These are phyloP conservation scores for Apaloderma vittatum DNA, from an alignment of 2,113 vertebrate species.

Conservation along the genomic window DNA sequence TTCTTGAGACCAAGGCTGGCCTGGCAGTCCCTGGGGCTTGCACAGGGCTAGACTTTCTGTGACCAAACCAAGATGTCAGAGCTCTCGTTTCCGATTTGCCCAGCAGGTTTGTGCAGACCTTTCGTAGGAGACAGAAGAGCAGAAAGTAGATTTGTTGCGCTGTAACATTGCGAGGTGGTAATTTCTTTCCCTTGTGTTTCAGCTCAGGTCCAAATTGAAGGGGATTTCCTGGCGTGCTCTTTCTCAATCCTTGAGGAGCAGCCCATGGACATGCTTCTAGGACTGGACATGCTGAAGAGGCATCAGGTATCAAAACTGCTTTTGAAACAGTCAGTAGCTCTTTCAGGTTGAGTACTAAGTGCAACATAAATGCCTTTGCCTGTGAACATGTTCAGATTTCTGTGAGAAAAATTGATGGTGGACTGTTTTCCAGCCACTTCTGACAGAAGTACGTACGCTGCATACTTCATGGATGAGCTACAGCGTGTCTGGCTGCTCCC, in stretches of 20 bases:
- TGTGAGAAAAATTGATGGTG: neutral
- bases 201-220: constrained; percentile 99
- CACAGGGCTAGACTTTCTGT: neutral
- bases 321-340: neutral
- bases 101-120: neutral
- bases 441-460: rapidly evolving
- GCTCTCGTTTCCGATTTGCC: neutral
- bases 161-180: neutral
- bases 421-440: neutral
- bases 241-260: constrained; percentile 99
- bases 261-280: constrained; percentile 99
- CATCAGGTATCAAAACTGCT: constrained; percentile 88
- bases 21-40: neutral
- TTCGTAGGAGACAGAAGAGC: neutral
- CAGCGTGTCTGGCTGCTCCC: neutral
- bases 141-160: neutral
- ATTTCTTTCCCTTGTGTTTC: constrained; percentile 13
- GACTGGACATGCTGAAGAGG: constrained; percentile 97
- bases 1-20: neutral
- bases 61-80: neutral
- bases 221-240: constrained; percentile 95
- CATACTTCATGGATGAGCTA: neutral
- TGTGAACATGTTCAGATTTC: neutral
- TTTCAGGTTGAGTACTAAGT: neutral
- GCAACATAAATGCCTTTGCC: neutral